phyloP scores from a whole-genome alignment of 2,797 vertebrate genomes.

The Limnodromus scolopaceus region DNA sequence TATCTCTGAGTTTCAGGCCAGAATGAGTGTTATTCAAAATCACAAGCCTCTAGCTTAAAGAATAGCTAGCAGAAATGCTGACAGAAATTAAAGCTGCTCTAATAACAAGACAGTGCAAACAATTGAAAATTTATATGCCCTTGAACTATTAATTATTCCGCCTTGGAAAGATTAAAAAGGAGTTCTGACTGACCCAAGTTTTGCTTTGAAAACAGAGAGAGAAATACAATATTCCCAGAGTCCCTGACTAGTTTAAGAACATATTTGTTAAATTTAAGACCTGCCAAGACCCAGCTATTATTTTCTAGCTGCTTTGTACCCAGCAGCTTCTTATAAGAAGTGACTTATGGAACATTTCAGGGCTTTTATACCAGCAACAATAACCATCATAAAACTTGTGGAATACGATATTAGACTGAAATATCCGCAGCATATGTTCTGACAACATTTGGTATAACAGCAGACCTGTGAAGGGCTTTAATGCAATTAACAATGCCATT shows the following conservation, averaged over 20 bases:
- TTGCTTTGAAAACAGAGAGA: constrained; percentile 25
- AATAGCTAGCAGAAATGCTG: constrained; percentile 12
- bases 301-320: constrained; percentile 40
- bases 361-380: constrained; percentile 27
- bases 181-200: constrained; percentile 18
- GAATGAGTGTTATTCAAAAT: not conserved
- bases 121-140: not conserved
- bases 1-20: not conserved
- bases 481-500: constrained; percentile 1
- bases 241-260: constrained; percentile 8
- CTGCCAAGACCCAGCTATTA: constrained; percentile 42
- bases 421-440: not conserved
- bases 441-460: not conserved
- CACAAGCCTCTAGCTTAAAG: constrained; percentile 18
- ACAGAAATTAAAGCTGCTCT: constrained; percentile 17
- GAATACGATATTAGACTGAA: not conserved
- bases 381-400: constrained; percentile 4
- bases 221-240: constrained; percentile 28
- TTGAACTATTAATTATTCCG: constrained; percentile 56
- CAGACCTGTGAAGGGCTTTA: not conserved
- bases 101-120: not conserved
- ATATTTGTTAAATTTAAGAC: constrained; percentile 55
- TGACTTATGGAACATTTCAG: constrained; percentile 37
- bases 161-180: constrained; percentile 40
- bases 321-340: constrained; percentile 1